Evolutionary conservation across 2,113 vertebrate genomes (phyloP).

Genomic region (Irena cyanogastra): DNA sequence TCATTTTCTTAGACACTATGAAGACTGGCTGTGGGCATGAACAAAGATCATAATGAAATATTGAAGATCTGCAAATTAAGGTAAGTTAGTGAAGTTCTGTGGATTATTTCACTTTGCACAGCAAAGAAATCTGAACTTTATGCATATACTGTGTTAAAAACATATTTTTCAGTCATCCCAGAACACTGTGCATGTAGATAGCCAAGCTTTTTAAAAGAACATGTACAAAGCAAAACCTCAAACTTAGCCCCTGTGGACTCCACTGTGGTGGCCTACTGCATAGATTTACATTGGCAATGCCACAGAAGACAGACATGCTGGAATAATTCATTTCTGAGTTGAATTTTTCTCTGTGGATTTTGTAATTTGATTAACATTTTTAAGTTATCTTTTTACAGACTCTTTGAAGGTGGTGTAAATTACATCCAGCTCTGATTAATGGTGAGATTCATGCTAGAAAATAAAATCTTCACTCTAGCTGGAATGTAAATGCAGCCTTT

Average conservation of each 20-base stretch:
- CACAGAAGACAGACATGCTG: constrained; percentile 34
- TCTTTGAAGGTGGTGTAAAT: constrained; percentile 45
- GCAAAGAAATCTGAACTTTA: neutral
- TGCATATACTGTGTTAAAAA: neutral
- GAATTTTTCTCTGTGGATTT: constrained; percentile 40
- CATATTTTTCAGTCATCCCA: neutral
- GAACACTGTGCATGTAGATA: neutral
- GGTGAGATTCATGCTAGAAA: constrained; percentile 20
- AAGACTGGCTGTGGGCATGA: neutral
- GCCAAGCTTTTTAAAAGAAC: neutral
- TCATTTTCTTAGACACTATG: neutral
- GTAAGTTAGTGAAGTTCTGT: neutral
- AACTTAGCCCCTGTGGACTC: neutral
- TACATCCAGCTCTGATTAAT: constrained; percentile 28
- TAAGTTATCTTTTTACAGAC: constrained; percentile 46
- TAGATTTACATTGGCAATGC: constrained; percentile 57
- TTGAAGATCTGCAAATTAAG: neutral
- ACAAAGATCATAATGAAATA: neutral
- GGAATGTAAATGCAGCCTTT: constrained; percentile 11
- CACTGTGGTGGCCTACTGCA: constrained; percentile 37
- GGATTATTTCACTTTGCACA: neutral
- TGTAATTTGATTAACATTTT: constrained; percentile 47
- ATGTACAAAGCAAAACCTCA: constrained; percentile 3
- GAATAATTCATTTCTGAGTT: constrained; percentile 58
- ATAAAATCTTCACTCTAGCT: constrained; percentile 4